Evolutionary conservation across 2,113 vertebrate genomes (phyloP), one percentile per base, ranked within the genome.

Genomic region (Oreochromis spilurus): DNA sequence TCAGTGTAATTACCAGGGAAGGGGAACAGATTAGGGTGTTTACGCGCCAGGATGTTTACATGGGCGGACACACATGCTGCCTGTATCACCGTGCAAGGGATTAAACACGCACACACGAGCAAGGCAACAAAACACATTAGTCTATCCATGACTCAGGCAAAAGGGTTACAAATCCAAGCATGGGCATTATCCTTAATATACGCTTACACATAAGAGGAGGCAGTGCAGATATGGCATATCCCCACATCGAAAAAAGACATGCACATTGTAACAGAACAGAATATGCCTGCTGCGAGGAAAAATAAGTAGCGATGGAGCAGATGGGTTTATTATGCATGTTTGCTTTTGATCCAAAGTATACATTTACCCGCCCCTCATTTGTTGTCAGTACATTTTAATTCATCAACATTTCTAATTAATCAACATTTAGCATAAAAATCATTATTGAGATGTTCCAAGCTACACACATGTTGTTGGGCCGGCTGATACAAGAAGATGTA

Each of bases 1-100:
- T 93, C 92, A 92, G 88, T 83, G 90, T 95, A 95, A 95, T 95
- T 95, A 94, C 86, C 81, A 87, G 86, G 89, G 92, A 94, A 90
- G 88, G 93, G 81, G 86, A 95, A 88, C 95, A 95, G 92, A 95
- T 95, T 93, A 94, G 91, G 79, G 85, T 88, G 81, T 91, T 94
- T 93, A 92, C 83, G 13, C 57, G 87, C 84, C 88, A 84, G 89
- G 88, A 90, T 95, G 95, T 95, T 95, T 95, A 95, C 94, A 95
- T 84, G 92, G 55, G 34, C 84, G 10, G 82, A 91, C 92, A 85
- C 82, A 89, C 93, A 90, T 83, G 82, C 84, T 79, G 88, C 55
- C 81, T 21, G 75, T 31, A 90, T 90, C 84, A 45, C 53, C 6
- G 14, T 86, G 87, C 24, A 17, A 83, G 67, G 65, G 84, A 90